These are phyloP conservation scores for Ceriagrion tenellum DNA, from an alignment of 2,888 invertebrate species.

Conservation along the genomic window DNA sequence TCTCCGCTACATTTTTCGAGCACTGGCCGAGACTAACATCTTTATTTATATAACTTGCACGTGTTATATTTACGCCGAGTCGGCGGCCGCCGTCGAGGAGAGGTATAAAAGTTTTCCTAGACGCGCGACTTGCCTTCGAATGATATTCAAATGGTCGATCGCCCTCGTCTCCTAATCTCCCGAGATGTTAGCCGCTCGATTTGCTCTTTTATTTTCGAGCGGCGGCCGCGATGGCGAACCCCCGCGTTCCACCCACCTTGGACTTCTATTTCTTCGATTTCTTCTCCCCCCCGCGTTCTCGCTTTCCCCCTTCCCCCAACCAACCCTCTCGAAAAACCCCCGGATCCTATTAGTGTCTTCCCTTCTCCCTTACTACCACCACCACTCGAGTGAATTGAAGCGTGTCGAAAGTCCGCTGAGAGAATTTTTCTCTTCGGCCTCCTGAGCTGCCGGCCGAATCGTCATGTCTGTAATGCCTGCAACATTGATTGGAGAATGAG, in stretches of 20 bases:
- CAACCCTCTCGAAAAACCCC: not conserved
- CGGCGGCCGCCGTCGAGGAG: not conserved
- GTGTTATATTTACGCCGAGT: not conserved
- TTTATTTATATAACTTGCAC: not conserved
- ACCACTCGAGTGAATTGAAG: not conserved
- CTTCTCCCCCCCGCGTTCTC: not conserved
- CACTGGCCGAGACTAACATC: not conserved
- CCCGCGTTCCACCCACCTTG: not conserved
- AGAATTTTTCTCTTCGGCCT: not conserved
- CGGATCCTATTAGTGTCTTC: conserved; percentile 55
- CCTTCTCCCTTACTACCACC: conserved; percentile 29
- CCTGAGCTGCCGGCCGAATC: not conserved
- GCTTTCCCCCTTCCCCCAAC: no score
- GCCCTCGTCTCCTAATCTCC: not conserved
- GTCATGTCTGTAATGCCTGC: not conserved
- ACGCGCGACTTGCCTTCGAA: not conserved
- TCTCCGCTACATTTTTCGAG: not conserved
- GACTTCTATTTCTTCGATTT: not conserved
- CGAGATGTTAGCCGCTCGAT: not conserved
- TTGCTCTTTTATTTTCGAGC: not conserved
- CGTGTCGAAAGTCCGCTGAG: not conserved
- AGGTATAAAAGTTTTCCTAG: not conserved
- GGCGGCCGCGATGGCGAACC: not conserved
- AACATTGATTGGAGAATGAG: not conserved
- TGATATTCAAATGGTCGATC: not conserved